phyloP scores from a whole-genome alignment of 2,888 invertebrate species.

The Taphrorychus bicolor region DNA sequence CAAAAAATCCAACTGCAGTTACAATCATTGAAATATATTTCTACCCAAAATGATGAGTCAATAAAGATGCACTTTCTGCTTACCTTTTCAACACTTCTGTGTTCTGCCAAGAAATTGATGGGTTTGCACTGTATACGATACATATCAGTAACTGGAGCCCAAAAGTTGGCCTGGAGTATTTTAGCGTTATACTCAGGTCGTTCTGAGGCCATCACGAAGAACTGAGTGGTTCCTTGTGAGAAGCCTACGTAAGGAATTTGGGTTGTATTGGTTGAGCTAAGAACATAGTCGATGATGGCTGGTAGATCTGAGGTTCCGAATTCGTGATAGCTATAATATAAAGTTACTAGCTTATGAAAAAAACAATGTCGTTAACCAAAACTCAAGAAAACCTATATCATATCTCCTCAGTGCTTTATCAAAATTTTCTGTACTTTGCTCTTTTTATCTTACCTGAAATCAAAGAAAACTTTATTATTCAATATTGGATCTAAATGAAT shows the following conservation, averaged over 20 bases:
- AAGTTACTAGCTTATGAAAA: neutral
- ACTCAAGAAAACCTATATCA: too few species aligned
- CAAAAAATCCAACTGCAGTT: too few species aligned
- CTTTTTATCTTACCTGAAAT: too few species aligned
- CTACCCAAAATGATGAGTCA: too few species aligned
- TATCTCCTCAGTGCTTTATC: too few species aligned
- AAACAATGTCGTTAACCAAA: neutral
- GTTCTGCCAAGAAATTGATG: neutral
- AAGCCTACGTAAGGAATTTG: conserved; percentile 37
- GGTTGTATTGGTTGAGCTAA: conserved; percentile 9
- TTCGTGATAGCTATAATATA: conserved; percentile 33
- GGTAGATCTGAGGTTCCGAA: conserved; percentile 37
- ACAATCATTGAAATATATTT: too few species aligned
- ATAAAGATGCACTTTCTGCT: neutral
- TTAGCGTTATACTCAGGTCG: conserved; percentile 39
- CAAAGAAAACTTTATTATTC: conserved; percentile 17
- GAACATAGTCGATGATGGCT: conserved; percentile 35
- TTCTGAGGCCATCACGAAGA: conserved; percentile 31
- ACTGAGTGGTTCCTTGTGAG: conserved; percentile 37
- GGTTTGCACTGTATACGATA: neutral
- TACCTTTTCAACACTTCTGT: neutral
- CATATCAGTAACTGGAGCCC: conserved; percentile 36
- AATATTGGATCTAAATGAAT: conserved; percentile 1
- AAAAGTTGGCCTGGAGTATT: conserved; percentile 35
- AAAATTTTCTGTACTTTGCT: neutral